Percentiles rank a stretch among this genome's conserved stretches.
phyloP scores from a whole-genome alignment of 1,140 invertebrate genomes.

The Nomia melanderi region DNA sequence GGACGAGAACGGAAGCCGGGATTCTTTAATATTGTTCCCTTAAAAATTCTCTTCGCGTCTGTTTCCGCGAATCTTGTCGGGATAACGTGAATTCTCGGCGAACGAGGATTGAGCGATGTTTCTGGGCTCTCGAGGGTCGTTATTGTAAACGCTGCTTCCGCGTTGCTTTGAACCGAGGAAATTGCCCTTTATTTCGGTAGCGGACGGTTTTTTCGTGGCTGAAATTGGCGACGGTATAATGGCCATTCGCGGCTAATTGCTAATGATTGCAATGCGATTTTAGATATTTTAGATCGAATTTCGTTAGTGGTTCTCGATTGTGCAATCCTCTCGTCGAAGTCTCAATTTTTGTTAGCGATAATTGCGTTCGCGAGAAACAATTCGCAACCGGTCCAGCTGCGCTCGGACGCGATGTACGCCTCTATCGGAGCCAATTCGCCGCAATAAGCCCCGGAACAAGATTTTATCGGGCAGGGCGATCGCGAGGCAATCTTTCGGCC shows the following conservation, averaged over 20 bases:
- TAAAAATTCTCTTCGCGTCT: constrained; percentile 2
- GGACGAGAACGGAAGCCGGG: background rate
- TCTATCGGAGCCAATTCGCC: constrained; percentile 61
- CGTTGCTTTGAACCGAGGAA: constrained; percentile 6
- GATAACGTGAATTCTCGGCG: too few species aligned
- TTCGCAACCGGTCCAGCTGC: too few species aligned
- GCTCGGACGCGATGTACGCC: constrained; percentile 23
- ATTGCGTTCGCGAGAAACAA: too few species aligned
- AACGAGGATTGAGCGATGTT: too few species aligned
- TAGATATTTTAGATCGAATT: too few species aligned
- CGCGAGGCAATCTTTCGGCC: constrained; percentile 30
- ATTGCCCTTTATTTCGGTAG: constrained; percentile 22
- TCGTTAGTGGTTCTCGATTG: too few species aligned
- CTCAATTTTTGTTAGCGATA: too few species aligned
- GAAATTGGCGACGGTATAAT: background rate
- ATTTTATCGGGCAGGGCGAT: constrained; percentile 69
- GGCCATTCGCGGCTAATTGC: background rate
- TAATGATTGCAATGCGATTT: too few species aligned
- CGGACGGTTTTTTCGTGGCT: background rate
- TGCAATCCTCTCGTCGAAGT: too few species aligned
- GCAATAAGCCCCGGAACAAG: constrained; percentile 65
- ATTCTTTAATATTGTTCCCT: constrained; percentile 18
- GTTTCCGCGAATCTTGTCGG: too few species aligned
- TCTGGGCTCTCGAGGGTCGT: background rate
- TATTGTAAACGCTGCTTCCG: constrained; percentile 8